A percentile compares a stretch with the other conserved stretches of the same genome.
Evolutionary conservation across 2,113 vertebrate genomes (phyloP).

Genomic region (Clinocottus analis): DNA sequence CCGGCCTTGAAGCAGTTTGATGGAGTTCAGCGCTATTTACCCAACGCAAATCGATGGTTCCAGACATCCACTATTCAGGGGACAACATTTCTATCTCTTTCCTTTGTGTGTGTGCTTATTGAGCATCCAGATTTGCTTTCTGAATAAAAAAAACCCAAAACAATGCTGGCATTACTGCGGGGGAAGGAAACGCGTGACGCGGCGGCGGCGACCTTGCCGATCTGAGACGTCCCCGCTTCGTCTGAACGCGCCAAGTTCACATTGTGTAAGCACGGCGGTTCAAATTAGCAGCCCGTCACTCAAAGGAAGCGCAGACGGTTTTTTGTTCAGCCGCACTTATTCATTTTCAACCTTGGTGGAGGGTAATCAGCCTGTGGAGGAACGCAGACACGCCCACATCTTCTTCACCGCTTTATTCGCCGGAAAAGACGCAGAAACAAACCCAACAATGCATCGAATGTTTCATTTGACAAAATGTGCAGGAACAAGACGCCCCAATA

Average conservation of each 20-base stretch:
- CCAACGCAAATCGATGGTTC: constrained; percentile 1
- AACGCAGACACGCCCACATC: constrained; percentile 47
- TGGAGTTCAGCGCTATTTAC: constrained; percentile 8
- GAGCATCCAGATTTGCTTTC: constrained; percentile 3
- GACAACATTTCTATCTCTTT: neutral
- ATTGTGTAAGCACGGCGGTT: constrained; percentile 31
- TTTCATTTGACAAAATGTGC: constrained; percentile 4
- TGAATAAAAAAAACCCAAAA: too few relatives aligned
- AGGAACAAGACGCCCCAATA: constrained; percentile 27
- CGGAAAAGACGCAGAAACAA: neutral
- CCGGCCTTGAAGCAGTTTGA: neutral
- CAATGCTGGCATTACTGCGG: neutral
- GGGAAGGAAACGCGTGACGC: neutral
- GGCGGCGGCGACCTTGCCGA: constrained; percentile 30
- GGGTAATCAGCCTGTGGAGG: constrained; percentile 40
- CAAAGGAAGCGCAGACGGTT: constrained; percentile 12
- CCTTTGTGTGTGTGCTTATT: constrained; percentile 2
- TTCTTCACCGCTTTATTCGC: constrained; percentile 28
- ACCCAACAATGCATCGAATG: neutral
- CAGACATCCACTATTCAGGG: constrained; percentile 15
- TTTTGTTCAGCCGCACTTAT: constrained; percentile 38
- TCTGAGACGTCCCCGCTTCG: constrained; percentile 9
- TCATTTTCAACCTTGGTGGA: constrained; percentile 58
- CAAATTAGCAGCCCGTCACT: constrained; percentile 48
- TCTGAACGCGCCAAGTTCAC: constrained; percentile 7